Conservation (phyloP, 2,888 invertebrate genomes). For the Polydrusus pterygomalis region DNA sequence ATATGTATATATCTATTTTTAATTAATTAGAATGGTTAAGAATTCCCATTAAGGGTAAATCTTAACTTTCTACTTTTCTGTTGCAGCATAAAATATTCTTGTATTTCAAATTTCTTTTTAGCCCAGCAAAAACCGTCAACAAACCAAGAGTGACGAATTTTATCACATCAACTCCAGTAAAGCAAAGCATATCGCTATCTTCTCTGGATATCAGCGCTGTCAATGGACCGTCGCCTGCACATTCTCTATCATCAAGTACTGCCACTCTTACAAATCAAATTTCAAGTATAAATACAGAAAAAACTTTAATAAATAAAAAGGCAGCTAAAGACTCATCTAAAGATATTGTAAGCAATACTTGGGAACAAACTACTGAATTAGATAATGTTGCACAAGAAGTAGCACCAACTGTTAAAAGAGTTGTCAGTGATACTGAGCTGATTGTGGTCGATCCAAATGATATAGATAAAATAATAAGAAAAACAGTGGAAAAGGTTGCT, state of each 20-base stretch:
- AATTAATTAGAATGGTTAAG: no score
- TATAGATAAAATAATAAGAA: conserved; percentile 58
- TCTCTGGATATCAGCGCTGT: conserved; percentile 1
- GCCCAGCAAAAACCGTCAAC: not conserved
- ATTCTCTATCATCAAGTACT: not conserved
- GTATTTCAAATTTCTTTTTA: conserved; percentile 25
- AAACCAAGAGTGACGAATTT: conserved; percentile 15
- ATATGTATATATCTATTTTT: no score
- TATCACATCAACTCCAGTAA: conserved; percentile 53
- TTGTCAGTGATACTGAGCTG: conserved; percentile 1
- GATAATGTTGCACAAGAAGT: not conserved
- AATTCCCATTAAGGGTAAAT: no score
- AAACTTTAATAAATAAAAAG: not conserved
- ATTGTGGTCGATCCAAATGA: conserved; percentile 61
- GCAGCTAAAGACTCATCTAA: not conserved
- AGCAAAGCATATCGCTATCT: conserved; percentile 26
- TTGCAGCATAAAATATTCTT: no score
- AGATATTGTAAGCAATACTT: conserved; percentile 11
- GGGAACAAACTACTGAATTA: conserved; percentile 24
- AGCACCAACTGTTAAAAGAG: conserved; percentile 1
- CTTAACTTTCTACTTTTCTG: no score
- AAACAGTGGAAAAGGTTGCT: conserved; percentile 37
- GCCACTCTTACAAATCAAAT: not conserved
- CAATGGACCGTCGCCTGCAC: not conserved
- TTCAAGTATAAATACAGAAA: not conserved